Conservation (phyloP, 2,888 invertebrate species). For the Rotaria magnacalcarata region DNA sequence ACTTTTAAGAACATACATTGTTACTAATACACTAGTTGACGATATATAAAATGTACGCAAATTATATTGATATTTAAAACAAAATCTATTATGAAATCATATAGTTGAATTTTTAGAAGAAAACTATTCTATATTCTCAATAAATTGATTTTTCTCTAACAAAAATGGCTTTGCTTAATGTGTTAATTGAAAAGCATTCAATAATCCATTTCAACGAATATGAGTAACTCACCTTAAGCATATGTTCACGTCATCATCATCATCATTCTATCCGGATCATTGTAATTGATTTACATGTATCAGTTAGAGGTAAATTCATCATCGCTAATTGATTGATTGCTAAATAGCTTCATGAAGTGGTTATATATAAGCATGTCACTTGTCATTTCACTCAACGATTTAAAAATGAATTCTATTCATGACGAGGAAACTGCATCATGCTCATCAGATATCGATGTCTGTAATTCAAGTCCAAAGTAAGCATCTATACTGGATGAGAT, state of each 20-base stretch:
- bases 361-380: neutral
- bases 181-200: constrained; percentile 14
- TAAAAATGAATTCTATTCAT: neutral
- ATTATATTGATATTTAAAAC: no score
- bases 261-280: neutral
- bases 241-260: neutral
- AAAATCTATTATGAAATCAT: no score
- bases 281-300: constrained; percentile 1
- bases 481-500: no score
- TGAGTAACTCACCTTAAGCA: neutral
- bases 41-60: no score
- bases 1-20: no score
- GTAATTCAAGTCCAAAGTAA: neutral
- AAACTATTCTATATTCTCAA: no score
- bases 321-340: neutral
- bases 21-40: no score
- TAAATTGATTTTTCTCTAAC: neutral
- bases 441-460: neutral
- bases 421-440: neutral
- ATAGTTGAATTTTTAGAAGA: no score
- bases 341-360: neutral
- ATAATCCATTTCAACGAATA: neutral
- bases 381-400: neutral
- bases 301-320: neutral
- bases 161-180: neutral